Evolutionary conservation across 2,888 invertebrate genomes (phyloP).

Genomic region (Esperia sulphurella): DNA sequence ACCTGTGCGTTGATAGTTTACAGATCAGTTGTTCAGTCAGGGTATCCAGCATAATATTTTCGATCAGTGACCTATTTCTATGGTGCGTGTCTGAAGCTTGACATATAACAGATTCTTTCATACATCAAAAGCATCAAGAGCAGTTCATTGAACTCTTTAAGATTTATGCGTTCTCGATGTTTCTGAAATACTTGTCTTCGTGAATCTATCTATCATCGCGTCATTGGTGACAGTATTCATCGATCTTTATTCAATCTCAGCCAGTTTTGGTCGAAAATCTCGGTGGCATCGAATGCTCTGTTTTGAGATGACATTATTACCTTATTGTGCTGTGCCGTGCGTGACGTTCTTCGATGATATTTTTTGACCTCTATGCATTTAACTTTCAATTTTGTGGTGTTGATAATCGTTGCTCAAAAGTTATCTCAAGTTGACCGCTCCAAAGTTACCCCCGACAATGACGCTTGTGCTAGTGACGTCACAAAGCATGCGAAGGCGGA

Average conservation of each 20-base stretch:
- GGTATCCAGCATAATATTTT: not conserved
- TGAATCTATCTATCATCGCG: conserved; percentile 1
- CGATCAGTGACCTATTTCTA: conserved; percentile 4
- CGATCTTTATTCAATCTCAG: not conserved
- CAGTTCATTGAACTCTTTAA: conserved; percentile 1
- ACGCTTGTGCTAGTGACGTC: not conserved
- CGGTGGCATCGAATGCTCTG: too few species aligned
- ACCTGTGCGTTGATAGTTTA: too few species aligned
- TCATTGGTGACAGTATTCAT: not conserved
- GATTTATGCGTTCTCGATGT: conserved; percentile 5
- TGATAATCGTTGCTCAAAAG: too few species aligned
- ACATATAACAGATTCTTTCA: not conserved
- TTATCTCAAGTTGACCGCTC: not conserved
- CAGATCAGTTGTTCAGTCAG: too few species aligned
- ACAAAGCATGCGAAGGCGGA: not conserved
- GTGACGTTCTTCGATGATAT: too few species aligned
- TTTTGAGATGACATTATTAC: too few species aligned
- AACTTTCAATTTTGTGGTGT: too few species aligned
- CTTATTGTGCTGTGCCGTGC: too few species aligned
- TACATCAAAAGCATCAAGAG: not conserved
- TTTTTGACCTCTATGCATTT: too few species aligned
- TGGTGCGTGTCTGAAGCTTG: not conserved
- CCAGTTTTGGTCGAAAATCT: too few species aligned
- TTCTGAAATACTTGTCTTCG: conserved; percentile 1
- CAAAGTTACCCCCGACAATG: not conserved